Conservation (phyloP, 2,113 vertebrate genomes). For the Pteronura brasiliensis region DNA sequence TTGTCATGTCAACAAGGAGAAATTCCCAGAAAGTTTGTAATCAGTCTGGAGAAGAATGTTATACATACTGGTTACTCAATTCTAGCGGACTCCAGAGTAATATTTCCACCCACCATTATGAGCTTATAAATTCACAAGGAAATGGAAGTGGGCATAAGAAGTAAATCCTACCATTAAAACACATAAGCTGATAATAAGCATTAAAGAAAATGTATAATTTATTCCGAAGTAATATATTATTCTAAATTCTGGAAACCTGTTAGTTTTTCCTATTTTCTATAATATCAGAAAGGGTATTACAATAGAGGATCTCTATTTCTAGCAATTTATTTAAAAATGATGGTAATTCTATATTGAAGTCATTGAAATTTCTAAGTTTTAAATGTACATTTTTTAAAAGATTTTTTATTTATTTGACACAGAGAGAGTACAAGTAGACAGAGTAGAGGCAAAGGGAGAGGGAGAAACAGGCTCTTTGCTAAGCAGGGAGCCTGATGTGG, state of each 20-base stretch:
- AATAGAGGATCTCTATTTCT: background rate
- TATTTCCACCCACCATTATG: background rate
- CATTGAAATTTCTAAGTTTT: background rate
- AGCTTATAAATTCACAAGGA: background rate
- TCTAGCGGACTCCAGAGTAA: background rate
- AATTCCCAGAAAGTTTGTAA: background rate
- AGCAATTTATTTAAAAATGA: background rate
- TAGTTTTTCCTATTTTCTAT: background rate
- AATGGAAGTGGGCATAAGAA: background rate
- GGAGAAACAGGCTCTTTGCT: too few relatives aligned
- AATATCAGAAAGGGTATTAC: background rate
- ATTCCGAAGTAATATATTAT: background rate
- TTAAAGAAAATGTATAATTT: background rate
- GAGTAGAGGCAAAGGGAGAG: too few relatives aligned
- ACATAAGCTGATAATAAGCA: background rate
- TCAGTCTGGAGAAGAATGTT: background rate
- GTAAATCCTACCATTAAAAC: background rate
- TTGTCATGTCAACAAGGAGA: background rate
- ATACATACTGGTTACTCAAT: background rate
- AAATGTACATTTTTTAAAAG: background rate
- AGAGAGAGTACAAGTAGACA: too few relatives aligned
- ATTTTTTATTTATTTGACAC: too few relatives aligned
- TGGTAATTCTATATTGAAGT: background rate
- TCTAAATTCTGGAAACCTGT: background rate
- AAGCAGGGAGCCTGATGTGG: too few relatives aligned